Conservation (phyloP, 2,797 vertebrate genomes). For the Clarias fuscus region DNA sequence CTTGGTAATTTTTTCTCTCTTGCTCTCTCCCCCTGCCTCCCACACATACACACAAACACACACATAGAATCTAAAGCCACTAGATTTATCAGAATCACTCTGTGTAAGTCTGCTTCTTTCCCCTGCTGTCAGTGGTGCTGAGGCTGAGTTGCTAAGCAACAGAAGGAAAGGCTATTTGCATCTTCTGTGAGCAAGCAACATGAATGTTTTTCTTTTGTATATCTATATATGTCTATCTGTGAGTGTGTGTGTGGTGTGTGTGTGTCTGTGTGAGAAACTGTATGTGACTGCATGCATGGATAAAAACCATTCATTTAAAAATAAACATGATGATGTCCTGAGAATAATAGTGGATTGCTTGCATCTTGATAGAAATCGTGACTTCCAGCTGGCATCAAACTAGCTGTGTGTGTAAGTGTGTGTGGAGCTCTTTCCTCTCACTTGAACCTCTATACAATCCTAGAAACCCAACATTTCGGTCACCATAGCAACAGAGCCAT, state of each 20-base stretch:
- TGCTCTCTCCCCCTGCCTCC: not conserved
- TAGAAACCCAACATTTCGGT: slow-evolving; percentile 56
- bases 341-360: slow-evolving; percentile 8
- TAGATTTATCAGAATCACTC: slow-evolving; percentile 34
- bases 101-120: slow-evolving; percentile 42
- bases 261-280: slow-evolving; percentile 24
- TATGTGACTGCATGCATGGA: slow-evolving; percentile 5
- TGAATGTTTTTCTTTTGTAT: slow-evolving; percentile 35
- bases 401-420: not conserved
- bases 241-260: slow-evolving; percentile 29
- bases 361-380: slow-evolving; percentile 8
- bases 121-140: slow-evolving; percentile 35
- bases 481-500: slow-evolving; percentile 66
- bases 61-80: not conserved
- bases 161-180: slow-evolving; percentile 49
- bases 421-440: slow-evolving; percentile 36
- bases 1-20: not conserved
- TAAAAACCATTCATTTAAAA: slow-evolving; percentile 27
- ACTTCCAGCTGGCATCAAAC: slow-evolving; percentile 6
- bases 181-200: slow-evolving; percentile 45
- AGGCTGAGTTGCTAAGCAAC: slow-evolving; percentile 58
- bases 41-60: not conserved
- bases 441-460: slow-evolving; percentile 41
- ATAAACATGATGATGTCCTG: slow-evolving; percentile 3
- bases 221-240: not conserved